Evolutionary conservation across 2,888 invertebrate species (phyloP).

Genomic region (Trichacis sp.): DNA sequence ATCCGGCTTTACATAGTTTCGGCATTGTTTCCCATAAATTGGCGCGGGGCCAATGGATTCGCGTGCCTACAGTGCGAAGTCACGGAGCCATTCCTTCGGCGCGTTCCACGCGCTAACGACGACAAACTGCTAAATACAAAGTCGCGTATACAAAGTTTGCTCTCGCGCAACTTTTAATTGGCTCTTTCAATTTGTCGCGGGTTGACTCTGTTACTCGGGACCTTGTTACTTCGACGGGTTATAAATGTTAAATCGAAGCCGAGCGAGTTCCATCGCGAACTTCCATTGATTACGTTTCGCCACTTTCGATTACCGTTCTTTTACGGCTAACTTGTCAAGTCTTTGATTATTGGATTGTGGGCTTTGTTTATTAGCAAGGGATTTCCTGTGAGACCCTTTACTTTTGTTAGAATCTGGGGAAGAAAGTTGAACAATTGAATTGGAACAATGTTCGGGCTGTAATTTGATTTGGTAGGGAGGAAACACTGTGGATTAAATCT

Average conservation of each 20-base stretch:
- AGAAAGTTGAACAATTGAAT: no score
- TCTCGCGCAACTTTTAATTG: slow-evolving; percentile 37
- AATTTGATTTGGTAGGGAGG: no score
- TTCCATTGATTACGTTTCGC: slow-evolving; percentile 25
- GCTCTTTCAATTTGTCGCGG: slow-evolving; percentile 35
- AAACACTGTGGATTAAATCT: no score
- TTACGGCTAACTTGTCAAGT: no score
- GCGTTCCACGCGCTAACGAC: slow-evolving; percentile 17
- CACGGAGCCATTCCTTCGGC: neutral
- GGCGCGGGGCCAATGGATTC: slow-evolving; percentile 56
- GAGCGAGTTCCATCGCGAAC: slow-evolving; percentile 12
- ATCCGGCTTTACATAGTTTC: slow-evolving; percentile 57
- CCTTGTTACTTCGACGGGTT: slow-evolving; percentile 19
- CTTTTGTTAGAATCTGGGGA: no score
- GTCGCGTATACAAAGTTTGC: slow-evolving; percentile 30
- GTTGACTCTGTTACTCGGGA: slow-evolving; percentile 24
- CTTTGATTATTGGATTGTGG: no score
- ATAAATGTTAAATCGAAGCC: slow-evolving; percentile 9
- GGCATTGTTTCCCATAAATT: slow-evolving; percentile 60
- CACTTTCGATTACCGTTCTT: neutral
- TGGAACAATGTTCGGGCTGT: no score
- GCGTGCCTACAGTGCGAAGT: slow-evolving; percentile 27
- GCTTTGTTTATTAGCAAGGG: no score
- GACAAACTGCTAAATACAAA: slow-evolving; percentile 23
- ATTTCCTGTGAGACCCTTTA: neutral